phyloP scores from a whole-genome alignment of 2,113 vertebrate species.

The Prionailurus viverrinus region DNA sequence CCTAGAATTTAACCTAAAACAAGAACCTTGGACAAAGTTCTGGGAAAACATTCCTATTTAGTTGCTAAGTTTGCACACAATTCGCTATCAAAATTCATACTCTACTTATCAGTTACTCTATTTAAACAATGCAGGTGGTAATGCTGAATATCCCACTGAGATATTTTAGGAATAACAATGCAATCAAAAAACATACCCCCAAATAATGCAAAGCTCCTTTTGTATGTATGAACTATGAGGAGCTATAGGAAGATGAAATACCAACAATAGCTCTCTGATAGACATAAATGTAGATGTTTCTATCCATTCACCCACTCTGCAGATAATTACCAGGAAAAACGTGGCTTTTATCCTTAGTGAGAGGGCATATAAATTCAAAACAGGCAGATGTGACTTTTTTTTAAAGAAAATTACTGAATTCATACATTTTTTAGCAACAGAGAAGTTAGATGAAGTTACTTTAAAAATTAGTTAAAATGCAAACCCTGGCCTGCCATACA shows the following conservation, averaged over 20 bases:
- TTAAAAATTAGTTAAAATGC: slow-evolving; percentile 85
- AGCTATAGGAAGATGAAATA: slow-evolving; percentile 50
- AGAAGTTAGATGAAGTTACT: slow-evolving; percentile 79
- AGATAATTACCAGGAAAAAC: slow-evolving; percentile 77
- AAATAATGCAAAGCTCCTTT: slow-evolving; percentile 56
- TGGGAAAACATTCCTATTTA: not conserved
- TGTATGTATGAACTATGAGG: not conserved
- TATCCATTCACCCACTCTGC: slow-evolving; percentile 73
- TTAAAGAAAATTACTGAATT: slow-evolving; percentile 79
- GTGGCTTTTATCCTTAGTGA: slow-evolving; percentile 73
- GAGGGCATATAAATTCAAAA: slow-evolving; percentile 77
- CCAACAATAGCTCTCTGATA: slow-evolving; percentile 69
- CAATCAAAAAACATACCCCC: slow-evolving; percentile 11
- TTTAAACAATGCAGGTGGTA: slow-evolving; percentile 56
- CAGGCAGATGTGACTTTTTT: slow-evolving; percentile 74
- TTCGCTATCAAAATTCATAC: slow-evolving; percentile 55
- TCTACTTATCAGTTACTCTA: slow-evolving; percentile 51
- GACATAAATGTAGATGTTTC: slow-evolving; percentile 64
- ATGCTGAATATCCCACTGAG: slow-evolving; percentile 33
- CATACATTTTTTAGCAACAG: slow-evolving; percentile 76
- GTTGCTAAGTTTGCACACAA: not conserved
- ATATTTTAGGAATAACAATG: slow-evolving; percentile 52
- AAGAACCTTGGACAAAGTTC: not conserved
- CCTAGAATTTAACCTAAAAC: not conserved
- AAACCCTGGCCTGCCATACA: slow-evolving; percentile 78